A percentile compares a stretch with the other conserved stretches of the same genome.
phyloP scores from a whole-genome alignment of 2,113 vertebrate genomes.

The Dinomys branickii region DNA sequence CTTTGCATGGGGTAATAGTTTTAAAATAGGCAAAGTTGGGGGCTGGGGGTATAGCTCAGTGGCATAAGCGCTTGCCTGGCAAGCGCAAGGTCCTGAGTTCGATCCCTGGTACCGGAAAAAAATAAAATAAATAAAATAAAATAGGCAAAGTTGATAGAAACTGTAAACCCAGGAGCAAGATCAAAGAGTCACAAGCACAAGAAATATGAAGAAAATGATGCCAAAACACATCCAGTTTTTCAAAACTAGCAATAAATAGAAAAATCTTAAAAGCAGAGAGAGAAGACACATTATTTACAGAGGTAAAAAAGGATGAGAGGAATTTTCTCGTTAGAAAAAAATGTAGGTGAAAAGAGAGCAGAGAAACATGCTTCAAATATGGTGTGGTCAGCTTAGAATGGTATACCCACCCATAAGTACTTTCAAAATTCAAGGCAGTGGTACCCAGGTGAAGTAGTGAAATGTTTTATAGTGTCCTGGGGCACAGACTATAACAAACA shows the following conservation, averaged over 20 bases:
- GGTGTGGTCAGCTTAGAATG: not conserved
- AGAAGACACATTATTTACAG: not conserved
- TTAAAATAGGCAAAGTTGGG: not conserved
- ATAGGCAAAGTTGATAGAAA: not conserved
- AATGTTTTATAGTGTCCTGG: not conserved
- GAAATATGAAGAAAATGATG: not conserved
- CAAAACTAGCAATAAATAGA: not conserved
- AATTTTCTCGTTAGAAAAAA: not conserved
- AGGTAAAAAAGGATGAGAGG: not conserved
- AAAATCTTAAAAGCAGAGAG: slow-evolving; percentile 14
- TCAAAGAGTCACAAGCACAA: not conserved
- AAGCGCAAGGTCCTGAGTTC: too few species aligned
- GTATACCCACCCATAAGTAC: not conserved
- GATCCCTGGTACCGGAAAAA: too few species aligned
- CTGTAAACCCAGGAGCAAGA: not conserved
- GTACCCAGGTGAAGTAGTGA: not conserved
- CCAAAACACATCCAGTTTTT: not conserved
- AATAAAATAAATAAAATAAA: too few species aligned
- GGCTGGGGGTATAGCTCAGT: too few species aligned
- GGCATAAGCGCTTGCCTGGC: too few species aligned
- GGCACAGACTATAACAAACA: not conserved
- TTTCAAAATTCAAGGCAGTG: not conserved
- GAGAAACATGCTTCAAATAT: not conserved
- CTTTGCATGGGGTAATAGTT: not conserved
- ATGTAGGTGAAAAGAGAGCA: not conserved